Percentiles rank a stretch among this genome's conserved stretches.
phyloP scores from a whole-genome alignment of 2,888 invertebrate species.

The Corbicula japonica region DNA sequence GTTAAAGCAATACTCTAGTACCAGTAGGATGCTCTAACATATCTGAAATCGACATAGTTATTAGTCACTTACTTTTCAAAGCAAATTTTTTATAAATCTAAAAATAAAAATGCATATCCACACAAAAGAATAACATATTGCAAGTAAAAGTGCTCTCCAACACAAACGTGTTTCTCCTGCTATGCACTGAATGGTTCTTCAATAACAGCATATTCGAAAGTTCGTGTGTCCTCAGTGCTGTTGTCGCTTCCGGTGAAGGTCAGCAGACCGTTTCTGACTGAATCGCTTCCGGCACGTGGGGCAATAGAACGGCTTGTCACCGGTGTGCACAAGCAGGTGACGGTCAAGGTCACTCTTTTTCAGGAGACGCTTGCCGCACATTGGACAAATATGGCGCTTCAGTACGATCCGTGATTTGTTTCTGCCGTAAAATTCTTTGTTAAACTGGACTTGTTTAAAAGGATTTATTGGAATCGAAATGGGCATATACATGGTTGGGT shows the following conservation, averaged over 20 bases:
- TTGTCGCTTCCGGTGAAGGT: neutral
- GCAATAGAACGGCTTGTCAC: constrained; percentile 51
- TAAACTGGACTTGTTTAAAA: constrained; percentile 35
- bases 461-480: constrained; percentile 40
- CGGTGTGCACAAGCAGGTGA: constrained; percentile 47
- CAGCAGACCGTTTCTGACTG: constrained; percentile 28
- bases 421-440: constrained; percentile 53
- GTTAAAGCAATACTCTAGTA: no score
- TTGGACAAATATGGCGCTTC: constrained; percentile 52
- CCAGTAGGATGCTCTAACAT: no score
- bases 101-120: no score
- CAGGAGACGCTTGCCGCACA: constrained; percentile 40
- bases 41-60: no score
- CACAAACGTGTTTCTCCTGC: no score
- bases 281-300: constrained; percentile 24
- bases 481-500: constrained; percentile 1
- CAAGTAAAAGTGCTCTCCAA: no score
- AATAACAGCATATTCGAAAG: no score
- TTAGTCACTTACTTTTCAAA: no score
- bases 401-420: constrained; percentile 44
- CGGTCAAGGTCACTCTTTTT: constrained; percentile 50
- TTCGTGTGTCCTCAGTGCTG: no score
- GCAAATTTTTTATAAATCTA: no score
- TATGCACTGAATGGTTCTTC: no score
- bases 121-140: no score